A percentile compares a stretch with the other conserved stretches of the same genome.
phyloP scores from a whole-genome alignment of 2,113 vertebrate genomes.

The Phaetusa simplex region DNA sequence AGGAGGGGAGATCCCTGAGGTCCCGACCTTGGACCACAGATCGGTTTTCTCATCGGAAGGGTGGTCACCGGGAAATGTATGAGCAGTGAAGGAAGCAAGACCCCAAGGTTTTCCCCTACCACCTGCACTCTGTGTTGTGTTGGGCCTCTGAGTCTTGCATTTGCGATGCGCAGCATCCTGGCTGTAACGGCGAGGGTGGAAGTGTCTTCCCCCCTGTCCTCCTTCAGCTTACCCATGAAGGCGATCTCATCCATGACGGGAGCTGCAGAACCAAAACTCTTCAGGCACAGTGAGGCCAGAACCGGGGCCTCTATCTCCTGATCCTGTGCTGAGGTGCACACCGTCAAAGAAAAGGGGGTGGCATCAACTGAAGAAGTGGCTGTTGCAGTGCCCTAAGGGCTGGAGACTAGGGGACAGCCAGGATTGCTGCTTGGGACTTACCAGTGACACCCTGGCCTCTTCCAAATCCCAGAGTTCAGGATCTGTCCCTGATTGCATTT shows the following conservation, averaged over 20 bases:
- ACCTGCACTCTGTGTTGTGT: background rate
- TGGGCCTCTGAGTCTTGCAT: background rate
- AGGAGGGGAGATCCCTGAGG: background rate
- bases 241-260: rapidly evolving
- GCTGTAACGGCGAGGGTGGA: background rate
- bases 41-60: background rate
- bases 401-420: background rate
- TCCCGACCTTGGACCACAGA: background rate
- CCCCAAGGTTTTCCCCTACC: background rate
- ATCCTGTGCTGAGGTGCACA: background rate
- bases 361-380: background rate
- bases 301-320: background rate
- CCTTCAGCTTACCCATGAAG: background rate
- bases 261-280: background rate
- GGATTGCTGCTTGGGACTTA: background rate
- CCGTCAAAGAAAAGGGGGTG: background rate
- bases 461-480: background rate
- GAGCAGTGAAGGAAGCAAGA: background rate
- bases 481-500: background rate
- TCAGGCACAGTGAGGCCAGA: background rate
- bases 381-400: background rate
- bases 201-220: background rate
- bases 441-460: background rate
- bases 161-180: background rate
- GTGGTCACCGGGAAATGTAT: background rate